Evolutionary conservation across 2,113 vertebrate species (phyloP), one percentile per base, ranked within the genome.

Genomic region (Nothoprocta perdicaria): DNA sequence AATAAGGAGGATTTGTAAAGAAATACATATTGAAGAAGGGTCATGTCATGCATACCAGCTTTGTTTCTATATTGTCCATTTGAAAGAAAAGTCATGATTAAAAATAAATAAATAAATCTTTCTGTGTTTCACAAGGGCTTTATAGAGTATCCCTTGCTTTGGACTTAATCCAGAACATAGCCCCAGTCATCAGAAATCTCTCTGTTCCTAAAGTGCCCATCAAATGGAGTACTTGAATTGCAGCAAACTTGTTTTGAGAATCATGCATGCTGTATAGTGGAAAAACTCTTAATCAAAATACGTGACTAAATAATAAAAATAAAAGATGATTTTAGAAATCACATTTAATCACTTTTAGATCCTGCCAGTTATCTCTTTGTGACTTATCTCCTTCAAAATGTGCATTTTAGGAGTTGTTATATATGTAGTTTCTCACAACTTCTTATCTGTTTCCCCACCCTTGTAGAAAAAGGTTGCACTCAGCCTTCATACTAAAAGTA

Each of bases 341-440:
- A 0, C 48, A 26, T 50, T 79, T 81, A n/a, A 29, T 6, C 5
- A 5, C 27, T 86, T 85, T 80, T 10, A 52, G 73, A 80, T 27
- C 18, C 6, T 18, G 9, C 1, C 33, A 50, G 27, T 1, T 1
- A 73, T 8, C 11, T 1, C 0, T 61, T 55, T 60, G 38, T 74
- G 46, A 24, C 15, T 35, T 69, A 3, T 5, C 1, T 62, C 12
- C 17, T 41, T 58, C 79, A 67, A 87, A 88, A 65, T 27, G 3
- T 52, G 31, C 33, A 19, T 75, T 75, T 63, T 57, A 75, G 55
- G 63, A 80, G 46, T 31, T 63, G 22, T 1, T 65, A 7, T n/a
- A 12, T 71, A 27, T 67, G 21, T 72, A 62, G 43, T 22, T 77
- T 18, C 13, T 80, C 31, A 12, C 0, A 0, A 15, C 63, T 68